phyloP scores from a whole-genome alignment of 2,797 vertebrate genomes.

The Myotis daubentonii region DNA sequence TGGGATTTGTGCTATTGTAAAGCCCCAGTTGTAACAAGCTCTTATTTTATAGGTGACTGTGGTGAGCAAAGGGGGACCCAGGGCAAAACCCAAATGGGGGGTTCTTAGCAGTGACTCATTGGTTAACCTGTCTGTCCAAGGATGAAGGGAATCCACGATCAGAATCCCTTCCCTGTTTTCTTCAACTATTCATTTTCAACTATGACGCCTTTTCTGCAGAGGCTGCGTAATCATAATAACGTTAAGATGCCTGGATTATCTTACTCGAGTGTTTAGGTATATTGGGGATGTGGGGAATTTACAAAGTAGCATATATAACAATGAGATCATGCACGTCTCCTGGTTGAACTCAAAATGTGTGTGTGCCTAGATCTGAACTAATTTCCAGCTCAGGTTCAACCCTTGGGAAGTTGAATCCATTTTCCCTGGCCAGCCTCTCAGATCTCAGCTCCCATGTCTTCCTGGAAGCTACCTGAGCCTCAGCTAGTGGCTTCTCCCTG shows the following conservation, averaged over 20 bases:
- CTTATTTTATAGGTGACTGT: background rate
- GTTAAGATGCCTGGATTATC: background rate
- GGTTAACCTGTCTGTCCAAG: background rate
- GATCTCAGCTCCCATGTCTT: background rate
- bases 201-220: background rate
- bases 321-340: background rate
- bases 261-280: background rate
- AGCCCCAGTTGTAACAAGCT: background rate
- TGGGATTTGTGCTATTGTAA: background rate
- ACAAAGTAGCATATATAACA: background rate
- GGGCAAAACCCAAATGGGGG: background rate
- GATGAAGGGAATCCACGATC: fast-evolving
- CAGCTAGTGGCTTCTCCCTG: background rate
- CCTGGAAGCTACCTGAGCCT: background rate
- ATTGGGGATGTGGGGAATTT: background rate
- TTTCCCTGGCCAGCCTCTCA: background rate
- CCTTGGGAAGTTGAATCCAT: background rate
- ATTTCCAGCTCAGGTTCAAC: background rate
- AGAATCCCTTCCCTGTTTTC: background rate
- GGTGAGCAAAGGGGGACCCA: background rate
- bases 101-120: background rate
- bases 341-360: background rate
- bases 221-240: background rate
- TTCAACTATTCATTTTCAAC: background rate
- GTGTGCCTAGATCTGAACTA: background rate